These are phyloP conservation scores for Pluvianellus socialis DNA, from an alignment of 2,113 vertebrate genomes.

Conservation along the genomic window DNA sequence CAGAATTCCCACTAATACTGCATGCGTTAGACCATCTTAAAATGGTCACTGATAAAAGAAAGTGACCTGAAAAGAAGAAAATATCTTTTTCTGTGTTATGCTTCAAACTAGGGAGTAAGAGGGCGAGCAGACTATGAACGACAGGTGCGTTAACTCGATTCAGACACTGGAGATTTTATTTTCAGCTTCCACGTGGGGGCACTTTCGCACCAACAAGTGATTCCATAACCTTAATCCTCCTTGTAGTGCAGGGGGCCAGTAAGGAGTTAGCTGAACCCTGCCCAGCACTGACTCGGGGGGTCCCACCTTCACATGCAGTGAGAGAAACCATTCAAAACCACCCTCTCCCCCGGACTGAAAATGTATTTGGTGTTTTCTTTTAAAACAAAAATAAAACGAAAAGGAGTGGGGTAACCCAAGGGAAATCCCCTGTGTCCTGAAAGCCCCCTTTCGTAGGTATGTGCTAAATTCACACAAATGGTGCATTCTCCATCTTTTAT, in stretches of 20 bases:
- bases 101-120: not conserved
- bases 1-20: not conserved
- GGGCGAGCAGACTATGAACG: not conserved
- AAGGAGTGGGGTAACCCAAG: not conserved
- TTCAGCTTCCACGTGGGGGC: constrained; percentile 58
- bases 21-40: not conserved
- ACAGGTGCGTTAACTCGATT: not conserved
- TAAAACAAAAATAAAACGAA: not conserved
- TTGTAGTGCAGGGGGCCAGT: not conserved
- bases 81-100: not conserved
- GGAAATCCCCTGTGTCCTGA: not conserved
- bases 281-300: not conserved
- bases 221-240: not conserved
- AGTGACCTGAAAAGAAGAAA: not conserved
- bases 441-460: not conserved
- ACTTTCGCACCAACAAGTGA: constrained; percentile 42
- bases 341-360: not conserved
- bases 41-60: not conserved
- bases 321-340: not conserved
- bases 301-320: not conserved
- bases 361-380: not conserved
- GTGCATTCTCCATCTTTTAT: constrained; percentile 26
- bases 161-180: not conserved
- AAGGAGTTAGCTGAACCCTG: not conserved
- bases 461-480: not conserved